These are phyloP conservation scores for Pogona vitticeps DNA, from an alignment of 2,113 vertebrate species.

Conservation along the genomic window DNA sequence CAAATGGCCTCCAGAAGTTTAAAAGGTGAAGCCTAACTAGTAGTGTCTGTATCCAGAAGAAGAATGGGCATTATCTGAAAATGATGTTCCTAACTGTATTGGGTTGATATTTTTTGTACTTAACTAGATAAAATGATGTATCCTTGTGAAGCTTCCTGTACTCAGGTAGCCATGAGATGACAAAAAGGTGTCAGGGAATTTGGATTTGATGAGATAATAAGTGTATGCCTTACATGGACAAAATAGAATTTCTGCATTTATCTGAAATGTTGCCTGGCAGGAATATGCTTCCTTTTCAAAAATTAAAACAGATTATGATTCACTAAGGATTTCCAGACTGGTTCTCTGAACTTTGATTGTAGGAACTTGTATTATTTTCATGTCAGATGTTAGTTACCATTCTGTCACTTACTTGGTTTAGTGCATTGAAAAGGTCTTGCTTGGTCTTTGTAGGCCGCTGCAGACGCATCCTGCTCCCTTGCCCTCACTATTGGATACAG, in stretches of 20 bases:
- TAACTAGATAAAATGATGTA: conserved; percentile 45
- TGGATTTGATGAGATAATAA: not conserved
- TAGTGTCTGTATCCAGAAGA: not conserved
- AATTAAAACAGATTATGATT: not conserved
- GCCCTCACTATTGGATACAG: not conserved
- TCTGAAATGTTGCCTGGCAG: not conserved
- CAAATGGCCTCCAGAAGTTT: not conserved
- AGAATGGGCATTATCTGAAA: not conserved
- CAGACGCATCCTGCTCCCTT: not conserved
- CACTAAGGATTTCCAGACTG: not conserved
- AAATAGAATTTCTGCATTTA: not conserved
- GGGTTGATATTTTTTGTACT: not conserved
- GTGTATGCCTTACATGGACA: not conserved
- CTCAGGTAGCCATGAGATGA: conserved; percentile 30
- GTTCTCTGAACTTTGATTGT: not conserved
- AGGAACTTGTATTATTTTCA: not conserved
- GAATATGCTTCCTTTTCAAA: not conserved
- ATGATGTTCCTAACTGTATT: not conserved
- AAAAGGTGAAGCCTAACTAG: conserved; percentile 9
- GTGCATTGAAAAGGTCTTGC: not conserved
- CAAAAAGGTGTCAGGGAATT: conserved; percentile 49
- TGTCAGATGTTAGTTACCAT: not conserved
- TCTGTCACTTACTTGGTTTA: not conserved
- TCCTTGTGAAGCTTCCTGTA: conserved; percentile 38
- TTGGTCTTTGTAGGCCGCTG: not conserved